Evolutionary conservation across 1,140 invertebrate species (phyloP), one percentile per base, ranked within the genome.

Genomic region (Acromyrmex echinatior): DNA sequence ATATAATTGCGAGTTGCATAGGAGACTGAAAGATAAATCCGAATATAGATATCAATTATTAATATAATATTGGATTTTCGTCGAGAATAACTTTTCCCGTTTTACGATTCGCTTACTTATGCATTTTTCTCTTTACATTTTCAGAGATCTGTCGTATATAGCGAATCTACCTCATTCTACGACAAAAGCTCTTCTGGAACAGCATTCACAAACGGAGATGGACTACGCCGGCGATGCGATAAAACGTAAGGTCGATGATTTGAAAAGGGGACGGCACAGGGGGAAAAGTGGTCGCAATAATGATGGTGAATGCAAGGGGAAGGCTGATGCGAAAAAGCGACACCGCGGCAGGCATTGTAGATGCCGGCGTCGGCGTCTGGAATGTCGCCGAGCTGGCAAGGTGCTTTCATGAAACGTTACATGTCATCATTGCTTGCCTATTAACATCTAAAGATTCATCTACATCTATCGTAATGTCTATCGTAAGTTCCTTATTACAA

Each of bases 361-460:
- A 65, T 90, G 89, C 78, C 81, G 78, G 28, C 85, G 81, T 87
- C 90, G 89, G 88, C 82, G 90, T 68, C 90, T 68, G 62, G 62
- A 63, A 66, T 88, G 87, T 91, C 87, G 90, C 71, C 90, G 81
- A 79, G 73, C 71, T 70, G 31, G 71, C 81, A 91, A 91, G 90
- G 88, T 91, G 62, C 45, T 73, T 88, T 53, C 70, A 84, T n/a
- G 56, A 80, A 53, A 70, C 14, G 66, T 60, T 62, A 39, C 39
- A 77, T 79, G 25, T 68, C 14, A 49, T 68, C 21, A 49, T 51
- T 74, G 56, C 80, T 60, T 74, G 63, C 35, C 7, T 45, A 18
- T 45, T 39, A 21, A 7, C 51, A 74, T 18, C 16, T 76, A n/a
- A 53, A 21, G 39, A 45, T 45, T 9, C 9, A 45, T 45, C 9